These are phyloP conservation scores for Platycheirus rosarum DNA, from an alignment of 2,888 invertebrate species.

Conservation along the genomic window DNA sequence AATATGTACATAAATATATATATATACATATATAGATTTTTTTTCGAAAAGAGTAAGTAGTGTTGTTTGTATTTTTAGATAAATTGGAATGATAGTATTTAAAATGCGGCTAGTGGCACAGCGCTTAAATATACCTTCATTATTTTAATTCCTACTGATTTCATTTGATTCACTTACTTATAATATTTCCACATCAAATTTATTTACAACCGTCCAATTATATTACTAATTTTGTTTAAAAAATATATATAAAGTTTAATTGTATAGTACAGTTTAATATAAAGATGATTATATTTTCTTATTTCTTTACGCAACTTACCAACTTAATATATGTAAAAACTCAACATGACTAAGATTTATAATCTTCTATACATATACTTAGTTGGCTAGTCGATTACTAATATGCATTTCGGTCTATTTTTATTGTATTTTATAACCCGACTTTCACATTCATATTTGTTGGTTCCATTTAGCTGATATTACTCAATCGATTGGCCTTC, in stretches of 20 bases:
- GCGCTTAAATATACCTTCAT: constrained; percentile 76
- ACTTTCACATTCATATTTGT: constrained; percentile 42
- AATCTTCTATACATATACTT: constrained; percentile 44
- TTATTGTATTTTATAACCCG: constrained; percentile 34
- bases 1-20: too few species aligned
- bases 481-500: constrained; percentile 78
- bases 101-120: constrained; percentile 81
- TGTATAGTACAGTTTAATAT: constrained; percentile 59
- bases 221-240: constrained; percentile 33
- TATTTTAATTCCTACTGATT: constrained; percentile 17
- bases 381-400: constrained; percentile 54
- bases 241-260: constrained; percentile 51
- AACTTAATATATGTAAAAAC: constrained; percentile 42
- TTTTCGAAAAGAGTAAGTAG: constrained; percentile 1
- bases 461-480: constrained; percentile 34
- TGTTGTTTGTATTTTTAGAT: constrained; percentile 21
- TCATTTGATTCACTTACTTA: constrained; percentile 17
- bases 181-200: constrained; percentile 74
- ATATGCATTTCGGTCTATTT: constrained; percentile 47
- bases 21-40: too few species aligned
- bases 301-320: constrained; percentile 34
- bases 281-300: constrained; percentile 46
- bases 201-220: constrained; percentile 61
- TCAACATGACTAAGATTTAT: constrained; percentile 53
- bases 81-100: constrained; percentile 78